These are phyloP conservation scores for Dicycla oo DNA, from an alignment of 2,888 invertebrate genomes.

Conservation along the genomic window DNA sequence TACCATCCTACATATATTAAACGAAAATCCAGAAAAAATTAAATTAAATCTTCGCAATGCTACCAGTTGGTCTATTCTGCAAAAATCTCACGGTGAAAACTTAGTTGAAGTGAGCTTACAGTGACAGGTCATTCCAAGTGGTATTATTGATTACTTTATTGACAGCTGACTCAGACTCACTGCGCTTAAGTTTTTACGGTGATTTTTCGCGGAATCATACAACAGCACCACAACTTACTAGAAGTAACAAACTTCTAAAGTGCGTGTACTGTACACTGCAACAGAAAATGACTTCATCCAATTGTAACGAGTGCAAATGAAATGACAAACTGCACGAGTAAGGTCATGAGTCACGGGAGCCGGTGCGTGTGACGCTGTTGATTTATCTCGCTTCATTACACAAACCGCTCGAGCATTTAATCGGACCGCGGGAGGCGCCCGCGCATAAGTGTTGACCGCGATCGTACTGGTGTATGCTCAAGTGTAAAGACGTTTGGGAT, in stretches of 20 bases:
- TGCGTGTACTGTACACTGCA: slow-evolving; percentile 15
- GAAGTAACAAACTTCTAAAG: background rate
- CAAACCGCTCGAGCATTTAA: slow-evolving; percentile 80
- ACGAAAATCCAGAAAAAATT: background rate
- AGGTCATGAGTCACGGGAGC: slow-evolving; percentile 76
- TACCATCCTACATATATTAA: background rate
- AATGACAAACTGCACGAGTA: slow-evolving; percentile 67
- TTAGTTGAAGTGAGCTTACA: background rate
- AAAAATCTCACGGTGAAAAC: background rate
- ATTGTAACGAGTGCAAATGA: slow-evolving; percentile 64
- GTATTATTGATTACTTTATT: background rate
- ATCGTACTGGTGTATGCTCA: slow-evolving; percentile 69
- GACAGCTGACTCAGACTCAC: background rate
- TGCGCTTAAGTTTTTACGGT: background rate
- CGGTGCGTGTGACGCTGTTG: slow-evolving; percentile 83
- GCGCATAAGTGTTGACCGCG: slow-evolving; percentile 74
- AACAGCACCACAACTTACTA: background rate
- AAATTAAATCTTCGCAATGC: background rate
- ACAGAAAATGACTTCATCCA: slow-evolving; percentile 66
- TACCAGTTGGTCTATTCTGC: background rate
- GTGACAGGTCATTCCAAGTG: background rate
- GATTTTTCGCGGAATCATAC: background rate
- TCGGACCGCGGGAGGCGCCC: slow-evolving; percentile 77
- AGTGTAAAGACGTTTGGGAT: slow-evolving; percentile 37
- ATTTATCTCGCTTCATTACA: slow-evolving; percentile 88